Conservation (phyloP, 2,797 vertebrate species). For the Glyptemys insculpta region DNA sequence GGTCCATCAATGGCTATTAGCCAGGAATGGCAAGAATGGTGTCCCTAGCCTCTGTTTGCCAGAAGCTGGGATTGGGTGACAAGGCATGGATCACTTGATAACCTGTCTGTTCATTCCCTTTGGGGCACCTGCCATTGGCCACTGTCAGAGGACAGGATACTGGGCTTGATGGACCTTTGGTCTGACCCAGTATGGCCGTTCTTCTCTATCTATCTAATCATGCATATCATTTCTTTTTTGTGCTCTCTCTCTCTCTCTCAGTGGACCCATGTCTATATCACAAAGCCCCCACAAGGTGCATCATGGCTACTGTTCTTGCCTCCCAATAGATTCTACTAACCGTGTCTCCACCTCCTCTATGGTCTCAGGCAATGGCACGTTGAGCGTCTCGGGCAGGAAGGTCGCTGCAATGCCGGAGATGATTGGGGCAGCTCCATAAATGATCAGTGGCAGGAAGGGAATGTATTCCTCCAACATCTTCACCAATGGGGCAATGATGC, state of each 20-base stretch:
- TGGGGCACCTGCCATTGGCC: no score
- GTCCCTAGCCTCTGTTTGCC: no score
- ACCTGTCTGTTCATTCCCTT: no score
- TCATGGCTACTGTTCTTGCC: no score
- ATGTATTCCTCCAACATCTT: conserved; percentile 86
- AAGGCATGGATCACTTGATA: no score
- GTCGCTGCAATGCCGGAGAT: conserved; percentile 82
- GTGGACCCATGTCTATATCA: neutral
- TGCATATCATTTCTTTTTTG: neutral
- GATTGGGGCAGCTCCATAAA: conserved; percentile 84
- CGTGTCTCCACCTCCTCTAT: conserved; percentile 84
- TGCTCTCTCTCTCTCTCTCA: neutral
- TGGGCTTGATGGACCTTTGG: no score
- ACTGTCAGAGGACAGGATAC: no score
- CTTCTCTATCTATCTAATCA: neutral
- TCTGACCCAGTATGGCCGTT: no score
- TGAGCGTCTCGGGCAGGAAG: conserved; percentile 88
- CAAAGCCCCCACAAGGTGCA: neutral
- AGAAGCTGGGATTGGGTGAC: no score
- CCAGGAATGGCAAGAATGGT: no score
- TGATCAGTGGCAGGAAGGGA: conserved; percentile 84
- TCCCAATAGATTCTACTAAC: conserved; percentile 38
- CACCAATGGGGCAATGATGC: conserved; percentile 87
- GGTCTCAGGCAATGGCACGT: conserved; percentile 87
- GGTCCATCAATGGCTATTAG: no score